A percentile compares a stretch with the other conserved stretches of the same genome.
phyloP scores from a whole-genome alignment of 2,888 invertebrate species.

The Pediacus dermestoides region DNA sequence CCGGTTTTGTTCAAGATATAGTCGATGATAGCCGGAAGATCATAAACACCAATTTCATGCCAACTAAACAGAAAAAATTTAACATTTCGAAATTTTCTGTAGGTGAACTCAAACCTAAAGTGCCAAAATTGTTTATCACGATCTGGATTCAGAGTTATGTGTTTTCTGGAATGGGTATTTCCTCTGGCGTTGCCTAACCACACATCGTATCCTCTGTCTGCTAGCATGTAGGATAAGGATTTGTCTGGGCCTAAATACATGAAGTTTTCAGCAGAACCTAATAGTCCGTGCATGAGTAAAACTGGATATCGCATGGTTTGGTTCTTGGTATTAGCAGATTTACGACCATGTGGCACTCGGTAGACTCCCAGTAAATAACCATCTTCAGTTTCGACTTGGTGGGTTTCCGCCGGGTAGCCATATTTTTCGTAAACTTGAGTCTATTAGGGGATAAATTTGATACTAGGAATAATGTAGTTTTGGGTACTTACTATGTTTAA shows the following conservation, averaged over 20 bases:
- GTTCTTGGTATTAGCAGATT: conserved; percentile 43
- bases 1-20: conserved; percentile 59
- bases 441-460: no score
- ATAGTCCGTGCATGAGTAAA: conserved; percentile 52
- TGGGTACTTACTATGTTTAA: no score
- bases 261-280: conserved; percentile 72
- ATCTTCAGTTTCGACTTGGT: conserved; percentile 65
- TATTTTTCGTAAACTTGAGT: conserved; percentile 47
- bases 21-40: conserved; percentile 78
- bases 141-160: conserved; percentile 51
- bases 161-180: conserved; percentile 54
- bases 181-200: conserved; percentile 39
- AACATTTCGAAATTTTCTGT: conserved; percentile 18
- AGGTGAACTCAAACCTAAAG: conserved; percentile 22
- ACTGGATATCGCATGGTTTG: conserved; percentile 45
- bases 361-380: conserved; percentile 74
- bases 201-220: conserved; percentile 40
- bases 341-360: conserved; percentile 59
- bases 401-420: conserved; percentile 61
- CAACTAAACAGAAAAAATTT: conserved; percentile 54
- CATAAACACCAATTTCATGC: conserved; percentile 76
- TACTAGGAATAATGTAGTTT: no score
- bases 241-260: conserved; percentile 67
- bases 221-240: conserved; percentile 27
- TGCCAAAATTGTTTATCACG: conserved; percentile 27